Percentiles rank a stretch among this genome's conserved stretches.
These are phyloP conservation scores for Isotomurus palustris DNA, from an alignment of 2,888 invertebrate species.

Conservation along the genomic window DNA sequence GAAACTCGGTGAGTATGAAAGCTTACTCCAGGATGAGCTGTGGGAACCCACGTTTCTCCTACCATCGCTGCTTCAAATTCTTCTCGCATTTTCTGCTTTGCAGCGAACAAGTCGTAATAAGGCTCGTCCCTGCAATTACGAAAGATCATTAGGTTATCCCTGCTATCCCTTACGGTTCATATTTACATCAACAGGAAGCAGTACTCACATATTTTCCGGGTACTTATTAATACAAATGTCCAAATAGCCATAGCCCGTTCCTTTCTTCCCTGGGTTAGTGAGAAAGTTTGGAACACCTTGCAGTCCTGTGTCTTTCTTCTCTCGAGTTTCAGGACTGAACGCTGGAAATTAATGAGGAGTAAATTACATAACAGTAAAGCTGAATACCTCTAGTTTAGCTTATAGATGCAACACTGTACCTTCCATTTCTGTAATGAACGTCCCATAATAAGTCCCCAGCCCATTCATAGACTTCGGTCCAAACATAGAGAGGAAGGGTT, in stretches of 20 bases:
- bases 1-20: slow-evolving; percentile 2
- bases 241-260: slow-evolving; percentile 55
- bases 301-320: slow-evolving; percentile 15
- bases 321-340: slow-evolving; percentile 41
- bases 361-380: too few species aligned
- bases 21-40: slow-evolving; percentile 12
- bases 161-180: too few species aligned
- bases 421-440: slow-evolving; percentile 48
- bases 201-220: slow-evolving; percentile 47
- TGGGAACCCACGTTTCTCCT: slow-evolving; percentile 27
- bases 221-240: slow-evolving; percentile 55
- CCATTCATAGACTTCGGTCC: slow-evolving; percentile 45
- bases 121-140: slow-evolving; percentile 34
- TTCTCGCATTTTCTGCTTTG: slow-evolving; percentile 30
- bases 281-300: slow-evolving; percentile 47
- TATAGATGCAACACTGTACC: slow-evolving; percentile 22
- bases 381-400: background rate
- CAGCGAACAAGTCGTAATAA: slow-evolving; percentile 30
- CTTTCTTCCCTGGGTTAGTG: slow-evolving; percentile 52
- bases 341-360: slow-evolving; percentile 20
- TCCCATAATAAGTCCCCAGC: slow-evolving; percentile 57
- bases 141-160: background rate
- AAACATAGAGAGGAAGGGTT: slow-evolving; percentile 28
- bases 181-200: too few species aligned
- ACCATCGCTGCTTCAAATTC: slow-evolving; percentile 29